Evolutionary conservation across 2,797 vertebrate species (phyloP), one percentile per base, ranked within the genome.

Genomic region (Ibycter americanus): DNA sequence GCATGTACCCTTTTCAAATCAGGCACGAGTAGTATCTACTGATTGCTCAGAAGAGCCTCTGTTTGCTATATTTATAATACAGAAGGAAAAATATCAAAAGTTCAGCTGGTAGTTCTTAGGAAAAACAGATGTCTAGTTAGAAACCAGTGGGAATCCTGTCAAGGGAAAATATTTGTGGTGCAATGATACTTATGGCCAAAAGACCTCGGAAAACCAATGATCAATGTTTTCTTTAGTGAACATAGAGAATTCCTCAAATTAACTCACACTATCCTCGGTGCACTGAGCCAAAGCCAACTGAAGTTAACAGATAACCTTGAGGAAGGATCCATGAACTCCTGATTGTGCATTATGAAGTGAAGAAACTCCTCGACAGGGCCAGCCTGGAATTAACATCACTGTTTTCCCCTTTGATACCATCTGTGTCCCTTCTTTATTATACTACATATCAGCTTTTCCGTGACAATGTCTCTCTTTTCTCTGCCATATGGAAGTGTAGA

Each of bases 71-170:
- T 85, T 92, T 90, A 61, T 58, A 63, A 82, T 38, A 47, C 38
- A 79, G 61, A 83, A 89, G 82, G 70, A 55, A 91, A 90, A 94
- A 92, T 66, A 88, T 47, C 77, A 78, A 29, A 86, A 89, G 31
- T 91, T 87, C 58, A 79, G 42, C 4, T 52, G 42, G 44, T 91
- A 91, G 66, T 44, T 94, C 93, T 91, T 90, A 72, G 85, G 73
- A 96, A 97, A 96, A 95, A 81, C 58, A 95, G 89, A 95, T 94
- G 89, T 93, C 65, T 86, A 38, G 68, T 90, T 81, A 94, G 76
- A 91, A 89, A 94, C 38, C 59, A 89, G 70, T 70, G 78, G 90
- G 89, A 95, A 90, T 81, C 21, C 32, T 83, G 79, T 94, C 93
- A 96, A 91, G 54, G 94, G 96, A 94, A 96, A 95, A 95, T 96